Evolutionary conservation across 2,888 invertebrate species (phyloP).

Genomic region (Eulithis prunata): DNA sequence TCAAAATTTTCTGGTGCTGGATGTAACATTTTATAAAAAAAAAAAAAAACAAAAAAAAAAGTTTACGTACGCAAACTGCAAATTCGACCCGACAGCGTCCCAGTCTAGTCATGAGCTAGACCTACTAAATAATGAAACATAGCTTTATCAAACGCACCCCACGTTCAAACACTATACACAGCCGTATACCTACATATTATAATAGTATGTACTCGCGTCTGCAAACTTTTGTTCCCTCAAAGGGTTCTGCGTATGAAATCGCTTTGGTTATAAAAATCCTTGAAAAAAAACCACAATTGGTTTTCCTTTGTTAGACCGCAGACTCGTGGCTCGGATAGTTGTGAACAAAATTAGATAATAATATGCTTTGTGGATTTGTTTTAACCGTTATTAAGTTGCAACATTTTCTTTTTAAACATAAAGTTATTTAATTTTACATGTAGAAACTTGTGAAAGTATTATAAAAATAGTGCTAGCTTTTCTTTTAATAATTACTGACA

Average conservation of each 20-base stretch:
- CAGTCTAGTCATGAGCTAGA: conserved; percentile 27
- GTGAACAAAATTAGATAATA: conserved; percentile 3
- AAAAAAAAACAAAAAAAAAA: too few species aligned
- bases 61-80: too few species aligned
- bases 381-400: background rate
- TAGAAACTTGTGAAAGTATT: too few species aligned
- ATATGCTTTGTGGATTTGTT: conserved; percentile 3
- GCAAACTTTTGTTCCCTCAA: conserved; percentile 34
- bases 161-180: conserved; percentile 32
- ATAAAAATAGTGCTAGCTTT: too few species aligned
- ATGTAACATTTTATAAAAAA: too few species aligned
- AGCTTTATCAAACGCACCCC: conserved; percentile 38
- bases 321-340: conserved; percentile 11
- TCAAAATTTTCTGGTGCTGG: too few species aligned
- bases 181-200: conserved; percentile 1
- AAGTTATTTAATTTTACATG: background rate
- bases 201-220: conserved; percentile 8
- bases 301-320: conserved; percentile 26
- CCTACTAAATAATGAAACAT: conserved; percentile 39
- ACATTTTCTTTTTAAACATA: background rate
- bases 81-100: background rate
- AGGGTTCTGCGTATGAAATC: conserved; percentile 29
- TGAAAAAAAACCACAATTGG: conserved; percentile 29
- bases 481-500: too few species aligned
- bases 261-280: conserved; percentile 30